Conservation (phyloP, 2,113 vertebrate species). For the Nansenia antarctica region DNA sequence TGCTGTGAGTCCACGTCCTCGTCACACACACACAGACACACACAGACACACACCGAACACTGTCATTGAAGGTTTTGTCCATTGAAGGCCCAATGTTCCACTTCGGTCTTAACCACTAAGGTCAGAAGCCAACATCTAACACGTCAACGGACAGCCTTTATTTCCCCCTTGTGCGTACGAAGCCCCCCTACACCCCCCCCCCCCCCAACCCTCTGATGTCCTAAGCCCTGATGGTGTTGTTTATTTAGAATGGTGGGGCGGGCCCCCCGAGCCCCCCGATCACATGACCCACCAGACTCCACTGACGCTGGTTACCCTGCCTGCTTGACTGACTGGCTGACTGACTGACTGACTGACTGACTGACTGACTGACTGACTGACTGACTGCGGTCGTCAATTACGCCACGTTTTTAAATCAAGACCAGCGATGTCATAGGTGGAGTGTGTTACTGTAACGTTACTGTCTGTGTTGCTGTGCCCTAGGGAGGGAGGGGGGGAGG, state of each 20-base stretch:
- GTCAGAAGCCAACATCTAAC: too few species aligned
- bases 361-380: neutral
- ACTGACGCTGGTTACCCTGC: neutral
- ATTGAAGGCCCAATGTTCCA: too few species aligned
- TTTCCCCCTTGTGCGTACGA: too few species aligned
- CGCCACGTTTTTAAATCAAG: too few species aligned
- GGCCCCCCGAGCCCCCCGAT: neutral
- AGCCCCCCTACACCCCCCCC: neutral
- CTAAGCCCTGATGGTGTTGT: neutral
- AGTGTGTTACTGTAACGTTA: too few species aligned
- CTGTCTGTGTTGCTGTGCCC: too few species aligned
- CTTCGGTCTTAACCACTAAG: too few species aligned
- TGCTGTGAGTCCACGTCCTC: constrained; percentile 83
- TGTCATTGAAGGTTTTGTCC: too few species aligned
- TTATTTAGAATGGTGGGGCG: neutral
- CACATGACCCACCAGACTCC: neutral
- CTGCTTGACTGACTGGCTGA: too few species aligned
- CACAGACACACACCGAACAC: neutral
- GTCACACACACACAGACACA: constrained; percentile 1
- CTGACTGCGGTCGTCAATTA: neutral
- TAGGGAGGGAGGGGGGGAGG: neutral
- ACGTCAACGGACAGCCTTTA: too few species aligned
- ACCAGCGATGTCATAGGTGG: too few species aligned
- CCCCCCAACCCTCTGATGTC: neutral
- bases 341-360: too few species aligned